phyloP scores from a whole-genome alignment of 2,113 vertebrate genomes.

The Pampusana beccarii region DNA sequence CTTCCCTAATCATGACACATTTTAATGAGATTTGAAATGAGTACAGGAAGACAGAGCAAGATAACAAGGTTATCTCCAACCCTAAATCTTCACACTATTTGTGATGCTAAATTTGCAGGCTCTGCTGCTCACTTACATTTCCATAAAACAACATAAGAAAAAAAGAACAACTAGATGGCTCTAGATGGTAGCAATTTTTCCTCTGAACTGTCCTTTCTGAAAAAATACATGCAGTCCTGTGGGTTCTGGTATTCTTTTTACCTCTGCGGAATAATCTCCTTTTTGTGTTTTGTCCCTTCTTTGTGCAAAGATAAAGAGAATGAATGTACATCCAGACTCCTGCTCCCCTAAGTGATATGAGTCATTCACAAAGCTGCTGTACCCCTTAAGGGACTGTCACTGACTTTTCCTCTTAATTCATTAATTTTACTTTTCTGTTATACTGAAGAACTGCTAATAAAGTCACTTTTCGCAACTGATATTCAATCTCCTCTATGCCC shows the following conservation, averaged over 20 bases:
- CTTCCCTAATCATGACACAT: slow-evolving; percentile 4
- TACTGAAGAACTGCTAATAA: slow-evolving; percentile 30
- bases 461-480: slow-evolving; percentile 13
- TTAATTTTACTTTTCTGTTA: slow-evolving; percentile 31
- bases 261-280: neutral
- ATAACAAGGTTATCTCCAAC: slow-evolving; percentile 49
- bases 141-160: slow-evolving; percentile 22
- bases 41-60: slow-evolving; percentile 18
- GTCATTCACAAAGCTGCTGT: slow-evolving; percentile 33
- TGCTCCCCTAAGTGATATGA: slow-evolving; percentile 19
- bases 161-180: neutral
- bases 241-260: slow-evolving; percentile 13
- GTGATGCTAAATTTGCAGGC: slow-evolving; percentile 40
- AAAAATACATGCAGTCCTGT: neutral
- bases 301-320: slow-evolving; percentile 15
- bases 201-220: slow-evolving; percentile 7
- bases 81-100: slow-evolving; percentile 46
- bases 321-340: neutral
- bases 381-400: slow-evolving; percentile 22
- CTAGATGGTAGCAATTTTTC: neutral
- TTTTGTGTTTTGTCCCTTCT: slow-evolving; percentile 15
- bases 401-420: slow-evolving; percentile 22
- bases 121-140: slow-evolving; percentile 43
- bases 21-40: slow-evolving; percentile 54
- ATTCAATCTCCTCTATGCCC: neutral